Conservation (phyloP, 2,797 vertebrate genomes). For the Danionella dracula region DNA sequence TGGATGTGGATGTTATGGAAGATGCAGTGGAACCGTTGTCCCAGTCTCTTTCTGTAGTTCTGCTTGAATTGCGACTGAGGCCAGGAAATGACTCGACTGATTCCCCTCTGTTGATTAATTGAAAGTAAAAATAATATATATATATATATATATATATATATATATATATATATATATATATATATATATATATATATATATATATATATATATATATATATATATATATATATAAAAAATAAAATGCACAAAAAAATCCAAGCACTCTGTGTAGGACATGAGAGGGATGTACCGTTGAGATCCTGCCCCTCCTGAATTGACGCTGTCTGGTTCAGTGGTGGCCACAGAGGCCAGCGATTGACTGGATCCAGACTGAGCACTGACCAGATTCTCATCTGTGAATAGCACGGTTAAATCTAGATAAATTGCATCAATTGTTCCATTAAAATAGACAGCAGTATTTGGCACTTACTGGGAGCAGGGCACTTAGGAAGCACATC, state of each 20-base stretch:
- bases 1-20: conserved; percentile 89
- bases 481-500: conserved; percentile 79
- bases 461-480: conserved; percentile 75
- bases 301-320: conserved; percentile 85
- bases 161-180: too few species aligned
- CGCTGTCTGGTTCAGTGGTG: conserved; percentile 90
- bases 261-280: background rate
- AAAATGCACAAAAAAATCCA: too few species aligned
- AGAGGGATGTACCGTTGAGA: conserved; percentile 77
- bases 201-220: too few species aligned
- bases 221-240: too few species aligned
- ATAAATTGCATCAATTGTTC: background rate
- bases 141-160: too few species aligned
- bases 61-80: conserved; percentile 82
- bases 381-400: conserved; percentile 85
- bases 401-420: too few species aligned
- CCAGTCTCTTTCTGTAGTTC: conserved; percentile 90
- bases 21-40: conserved; percentile 94
- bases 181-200: too few species aligned
- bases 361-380: conserved; percentile 89
- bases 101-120: conserved; percentile 67
- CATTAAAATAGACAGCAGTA: background rate
- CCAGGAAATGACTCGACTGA: conserved; percentile 88
- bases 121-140: too few species aligned
- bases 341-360: conserved; percentile 90